A percentile compares a stretch with the other conserved stretches of the same genome.
Conservation (phyloP, 2,797 vertebrate genomes). For the Trachops cirrhosus region DNA sequence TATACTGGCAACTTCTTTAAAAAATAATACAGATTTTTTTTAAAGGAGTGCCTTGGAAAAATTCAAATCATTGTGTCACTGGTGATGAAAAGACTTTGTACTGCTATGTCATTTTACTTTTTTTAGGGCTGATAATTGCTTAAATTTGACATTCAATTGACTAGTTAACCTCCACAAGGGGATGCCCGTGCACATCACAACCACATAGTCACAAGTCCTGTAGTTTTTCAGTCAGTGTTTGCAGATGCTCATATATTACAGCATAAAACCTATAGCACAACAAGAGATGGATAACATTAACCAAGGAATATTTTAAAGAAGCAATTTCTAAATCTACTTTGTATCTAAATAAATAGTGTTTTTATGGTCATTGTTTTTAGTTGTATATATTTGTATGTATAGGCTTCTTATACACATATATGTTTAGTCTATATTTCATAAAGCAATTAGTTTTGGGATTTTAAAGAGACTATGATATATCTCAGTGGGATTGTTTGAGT, state of each 20-base stretch:
- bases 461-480: background rate
- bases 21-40: background rate
- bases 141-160: background rate
- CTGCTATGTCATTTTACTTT: background rate
- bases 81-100: constrained; percentile 29
- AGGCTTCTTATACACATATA: background rate
- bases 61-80: constrained; percentile 41
- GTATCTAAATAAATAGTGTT: background rate
- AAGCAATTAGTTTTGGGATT: background rate
- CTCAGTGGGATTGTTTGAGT: background rate
- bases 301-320: background rate
- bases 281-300: background rate
- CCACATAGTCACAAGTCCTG: background rate
- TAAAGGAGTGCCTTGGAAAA: constrained; percentile 9
- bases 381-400: background rate
- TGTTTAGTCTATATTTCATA: background rate
- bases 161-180: background rate
- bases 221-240: background rate
- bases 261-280: background rate
- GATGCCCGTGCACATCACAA: background rate
- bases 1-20: background rate
- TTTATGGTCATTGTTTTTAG: background rate
- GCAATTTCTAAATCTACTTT: background rate
- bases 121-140: background rate
- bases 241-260: background rate